These are phyloP conservation scores for Macrosiphum euphorbiae DNA, from an alignment of 2,888 invertebrate species.

Conservation along the genomic window DNA sequence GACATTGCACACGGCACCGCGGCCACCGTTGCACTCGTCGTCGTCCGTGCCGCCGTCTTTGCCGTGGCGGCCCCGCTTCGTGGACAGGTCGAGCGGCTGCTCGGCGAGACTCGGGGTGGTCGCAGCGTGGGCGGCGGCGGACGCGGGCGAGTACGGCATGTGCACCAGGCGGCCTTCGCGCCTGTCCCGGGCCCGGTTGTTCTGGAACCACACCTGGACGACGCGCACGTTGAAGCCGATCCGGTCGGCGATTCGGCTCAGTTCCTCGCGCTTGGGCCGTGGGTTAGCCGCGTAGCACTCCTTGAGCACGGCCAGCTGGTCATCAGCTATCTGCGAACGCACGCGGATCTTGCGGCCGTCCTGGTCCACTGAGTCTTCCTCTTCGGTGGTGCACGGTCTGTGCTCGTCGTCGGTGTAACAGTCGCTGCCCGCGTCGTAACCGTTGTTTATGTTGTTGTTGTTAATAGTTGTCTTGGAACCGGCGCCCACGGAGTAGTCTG, in stretches of 20 bases:
- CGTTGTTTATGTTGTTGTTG: slow-evolving; percentile 71
- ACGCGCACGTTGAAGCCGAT: slow-evolving; percentile 78
- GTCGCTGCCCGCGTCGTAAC: slow-evolving; percentile 68
- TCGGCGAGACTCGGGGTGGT: slow-evolving; percentile 71
- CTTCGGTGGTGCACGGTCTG: slow-evolving; percentile 68
- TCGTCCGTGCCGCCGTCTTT: slow-evolving; percentile 81
- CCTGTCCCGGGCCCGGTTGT: slow-evolving; percentile 90
- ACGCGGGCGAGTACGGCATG: slow-evolving; percentile 71
- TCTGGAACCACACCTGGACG: slow-evolving; percentile 97
- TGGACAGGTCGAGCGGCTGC: slow-evolving; percentile 91
- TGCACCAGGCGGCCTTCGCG: slow-evolving; percentile 76
- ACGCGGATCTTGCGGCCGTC: slow-evolving; percentile 80
- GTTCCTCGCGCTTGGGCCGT: slow-evolving; percentile 93
- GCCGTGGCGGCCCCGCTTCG: slow-evolving; percentile 84
- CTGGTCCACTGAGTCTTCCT: slow-evolving; percentile 69
- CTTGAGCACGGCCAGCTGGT: slow-evolving; percentile 90
- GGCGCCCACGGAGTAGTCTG: slow-evolving; percentile 77
- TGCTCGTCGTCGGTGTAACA: slow-evolving; percentile 68
- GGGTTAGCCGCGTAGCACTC: slow-evolving; percentile 92
- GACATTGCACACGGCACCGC: slow-evolving; percentile 82
- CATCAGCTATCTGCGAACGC: slow-evolving; percentile 93
- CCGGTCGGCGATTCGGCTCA: slow-evolving; percentile 87
- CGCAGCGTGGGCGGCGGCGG: slow-evolving; percentile 60
- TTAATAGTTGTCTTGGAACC: slow-evolving; percentile 71
- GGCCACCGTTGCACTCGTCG: slow-evolving; percentile 77